Base-by-base conservation (phyloP, 2,797 vertebrate species). In the Benthosema pterotum region DNA sequence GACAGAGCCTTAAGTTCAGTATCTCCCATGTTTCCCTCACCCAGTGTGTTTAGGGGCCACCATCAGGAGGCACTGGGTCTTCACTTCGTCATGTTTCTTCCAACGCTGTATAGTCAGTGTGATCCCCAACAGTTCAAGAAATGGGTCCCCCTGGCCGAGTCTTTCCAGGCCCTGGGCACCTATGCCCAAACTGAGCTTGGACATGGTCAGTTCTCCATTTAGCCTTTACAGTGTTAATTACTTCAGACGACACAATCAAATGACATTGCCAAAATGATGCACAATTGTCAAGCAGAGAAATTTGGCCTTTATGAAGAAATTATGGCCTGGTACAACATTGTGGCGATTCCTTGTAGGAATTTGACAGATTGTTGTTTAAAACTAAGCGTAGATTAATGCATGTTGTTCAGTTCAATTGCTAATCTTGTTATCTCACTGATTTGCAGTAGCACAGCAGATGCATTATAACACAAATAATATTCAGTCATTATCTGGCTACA, bases 121-220 rank as follows among this genome's bases (percentile, higher is more conserved):
- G 93, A 92, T 77, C 83, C 82, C 82, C 86, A 95, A 82, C 97
- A 99, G 92, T 71, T 84, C 75, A 80, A 89, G 90, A 96, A 97
- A 85, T 98, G 97, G 96, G 87, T 96, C 82, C 91, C 83, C 52
- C 82, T 93, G 79, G 80, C 88, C 59, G 22, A 48, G 74, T 93
- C 83, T 83, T 88, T 87, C 84, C 74, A 92, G 85, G 94, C 86
- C 83, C 25, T 96, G 83, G 97, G 97, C 90, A 98, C 95, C 55
- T 99, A 99, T 81, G 95, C 95, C 83, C 97, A 98, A 90, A 98
- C 96, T 65, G 97, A 99, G 83, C 45, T 99, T 91, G 97, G 96
- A 80, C 97, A 99, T 90, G 94, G 97, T 99, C 92, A 99, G 96
- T 99, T 88, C 67, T 77, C 65, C 72, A 79, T 45, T 57, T 57